phyloP scores from a whole-genome alignment of 1,140 invertebrate species.

The Lamellibrachia luymesi region DNA sequence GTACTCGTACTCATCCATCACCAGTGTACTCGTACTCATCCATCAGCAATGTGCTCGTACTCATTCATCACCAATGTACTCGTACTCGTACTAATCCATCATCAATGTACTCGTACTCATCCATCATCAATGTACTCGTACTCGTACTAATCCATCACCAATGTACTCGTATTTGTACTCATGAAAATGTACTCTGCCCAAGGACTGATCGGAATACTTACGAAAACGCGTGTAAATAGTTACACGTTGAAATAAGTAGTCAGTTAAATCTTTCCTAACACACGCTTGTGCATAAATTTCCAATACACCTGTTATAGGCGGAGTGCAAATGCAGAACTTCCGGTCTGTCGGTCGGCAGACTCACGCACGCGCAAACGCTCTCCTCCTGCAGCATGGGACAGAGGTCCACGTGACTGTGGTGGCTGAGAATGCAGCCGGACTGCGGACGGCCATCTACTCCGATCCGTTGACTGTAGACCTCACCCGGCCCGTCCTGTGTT shows the following conservation, averaged over 20 bases:
- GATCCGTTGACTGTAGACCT: background rate
- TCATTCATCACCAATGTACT: too few relatives aligned
- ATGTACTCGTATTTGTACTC: too few relatives aligned
- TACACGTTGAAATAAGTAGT: background rate
- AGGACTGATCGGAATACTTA: too few relatives aligned
- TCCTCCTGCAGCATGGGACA: conserved; percentile 10
- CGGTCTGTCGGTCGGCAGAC: background rate
- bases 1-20: too few relatives aligned
- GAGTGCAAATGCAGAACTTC: background rate
- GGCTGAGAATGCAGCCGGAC: background rate
- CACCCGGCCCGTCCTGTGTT: background rate
- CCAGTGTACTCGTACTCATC: too few relatives aligned
- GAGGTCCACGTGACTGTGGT: background rate
- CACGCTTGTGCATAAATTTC: background rate
- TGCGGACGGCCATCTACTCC: background rate
- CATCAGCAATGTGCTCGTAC: too few relatives aligned
- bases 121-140: too few relatives aligned
- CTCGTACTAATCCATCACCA: too few relatives aligned
- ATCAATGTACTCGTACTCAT: too few relatives aligned
- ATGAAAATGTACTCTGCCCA: too few relatives aligned
- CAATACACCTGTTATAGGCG: background rate
- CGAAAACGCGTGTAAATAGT: too few relatives aligned
- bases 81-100: too few relatives aligned
- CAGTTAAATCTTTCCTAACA: background rate
- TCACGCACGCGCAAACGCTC: background rate